Conservation (phyloP, 2,888 invertebrate genomes). For the Slavum lentiscoides region DNA sequence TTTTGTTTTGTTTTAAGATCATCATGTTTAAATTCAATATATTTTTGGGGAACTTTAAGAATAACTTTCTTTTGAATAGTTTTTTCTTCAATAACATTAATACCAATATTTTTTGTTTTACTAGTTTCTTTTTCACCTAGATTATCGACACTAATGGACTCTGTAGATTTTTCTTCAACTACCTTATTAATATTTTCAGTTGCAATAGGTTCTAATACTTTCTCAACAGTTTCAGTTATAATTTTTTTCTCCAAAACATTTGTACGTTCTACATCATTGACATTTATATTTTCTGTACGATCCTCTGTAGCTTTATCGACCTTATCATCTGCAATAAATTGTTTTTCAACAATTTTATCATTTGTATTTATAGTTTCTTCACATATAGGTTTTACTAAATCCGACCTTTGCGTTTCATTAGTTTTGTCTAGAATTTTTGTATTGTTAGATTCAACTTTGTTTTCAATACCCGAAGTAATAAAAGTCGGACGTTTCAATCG, state of each 20-base stretch:
- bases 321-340: background rate
- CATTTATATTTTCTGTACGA: background rate
- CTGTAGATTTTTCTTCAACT: background rate
- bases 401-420: background rate
- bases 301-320: background rate
- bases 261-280: background rate
- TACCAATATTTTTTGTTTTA: background rate
- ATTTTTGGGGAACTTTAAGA: background rate
- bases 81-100: background rate
- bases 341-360: background rate
- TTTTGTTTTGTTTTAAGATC: background rate
- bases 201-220: background rate
- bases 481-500: constrained; percentile 47
- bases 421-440: background rate
- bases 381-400: constrained; percentile 2
- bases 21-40: background rate
- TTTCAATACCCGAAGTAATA: constrained; percentile 26
- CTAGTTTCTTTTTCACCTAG: background rate
- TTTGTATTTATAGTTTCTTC: constrained; percentile 17
- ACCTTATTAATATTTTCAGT: background rate
- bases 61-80: background rate
- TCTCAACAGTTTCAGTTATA: background rate
- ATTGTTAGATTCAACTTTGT: constrained; percentile 16
- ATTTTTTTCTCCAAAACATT: background rate
- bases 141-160: background rate